phyloP scores from a whole-genome alignment of 1,140 invertebrate species.

The Temnothorax longispinosus region DNA sequence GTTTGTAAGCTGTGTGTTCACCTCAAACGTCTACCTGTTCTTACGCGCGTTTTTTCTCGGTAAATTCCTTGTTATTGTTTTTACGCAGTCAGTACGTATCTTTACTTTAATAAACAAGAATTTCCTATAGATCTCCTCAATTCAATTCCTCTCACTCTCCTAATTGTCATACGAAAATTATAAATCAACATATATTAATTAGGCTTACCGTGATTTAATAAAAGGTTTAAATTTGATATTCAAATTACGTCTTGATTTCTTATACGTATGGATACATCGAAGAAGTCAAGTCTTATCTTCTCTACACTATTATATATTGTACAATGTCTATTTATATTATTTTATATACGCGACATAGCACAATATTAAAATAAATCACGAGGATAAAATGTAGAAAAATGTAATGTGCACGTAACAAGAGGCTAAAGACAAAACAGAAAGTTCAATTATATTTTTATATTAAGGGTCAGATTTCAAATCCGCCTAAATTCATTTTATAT shows the following conservation, averaged over 20 bases:
- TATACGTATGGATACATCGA: background rate
- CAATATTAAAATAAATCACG: slow-evolving; percentile 1
- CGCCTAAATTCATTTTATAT: background rate
- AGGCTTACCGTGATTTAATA: background rate
- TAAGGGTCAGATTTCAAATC: background rate
- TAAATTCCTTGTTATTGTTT: background rate
- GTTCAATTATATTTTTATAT: background rate
- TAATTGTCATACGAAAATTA: background rate
- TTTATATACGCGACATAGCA: background rate
- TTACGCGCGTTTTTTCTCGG: background rate
- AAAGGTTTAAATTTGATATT: background rate
- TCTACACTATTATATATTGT: background rate
- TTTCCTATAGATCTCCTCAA: background rate
- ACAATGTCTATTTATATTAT: background rate
- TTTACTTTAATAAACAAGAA: background rate
- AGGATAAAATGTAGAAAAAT: background rate
- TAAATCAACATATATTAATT: background rate
- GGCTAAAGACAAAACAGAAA: background rate
- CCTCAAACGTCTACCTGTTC: background rate
- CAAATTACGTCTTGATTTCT: background rate
- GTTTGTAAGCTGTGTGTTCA: background rate
- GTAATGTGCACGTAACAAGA: background rate
- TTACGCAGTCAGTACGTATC: background rate
- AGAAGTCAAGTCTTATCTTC: background rate
- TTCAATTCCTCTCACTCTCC: background rate